A percentile compares a stretch with the other conserved stretches of the same genome.
These are phyloP conservation scores for Drosophila saltans DNA, from an alignment of 1,140 invertebrate genomes.

Conservation along the genomic window DNA sequence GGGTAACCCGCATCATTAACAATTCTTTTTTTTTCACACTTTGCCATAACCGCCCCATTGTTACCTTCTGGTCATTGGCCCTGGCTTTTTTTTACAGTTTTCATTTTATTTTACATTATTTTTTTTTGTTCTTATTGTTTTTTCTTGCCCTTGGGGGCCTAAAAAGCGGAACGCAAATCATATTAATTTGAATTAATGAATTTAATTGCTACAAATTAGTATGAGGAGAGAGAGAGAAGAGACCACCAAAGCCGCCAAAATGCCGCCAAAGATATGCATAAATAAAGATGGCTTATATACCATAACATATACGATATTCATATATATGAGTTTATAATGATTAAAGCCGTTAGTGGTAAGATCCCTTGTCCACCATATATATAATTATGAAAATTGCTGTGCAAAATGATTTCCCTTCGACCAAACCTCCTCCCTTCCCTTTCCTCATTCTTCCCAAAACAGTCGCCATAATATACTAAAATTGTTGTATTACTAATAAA, in stretches of 20 bases:
- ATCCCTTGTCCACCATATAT: slow-evolving; percentile 24
- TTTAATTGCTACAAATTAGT: slow-evolving; percentile 78
- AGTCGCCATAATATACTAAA: background rate
- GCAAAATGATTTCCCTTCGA: slow-evolving; percentile 5
- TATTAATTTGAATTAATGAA: slow-evolving; percentile 81
- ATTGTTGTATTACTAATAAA: slow-evolving; percentile 44
- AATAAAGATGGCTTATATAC: background rate
- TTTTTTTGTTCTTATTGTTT: slow-evolving; percentile 4
- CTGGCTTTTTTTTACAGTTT: slow-evolving; percentile 39
- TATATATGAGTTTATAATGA: slow-evolving; percentile 62
- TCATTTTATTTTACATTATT: slow-evolving; percentile 13
- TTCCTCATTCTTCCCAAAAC: no score
- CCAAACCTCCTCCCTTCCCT: background rate
- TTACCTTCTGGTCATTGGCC: slow-evolving; percentile 72
- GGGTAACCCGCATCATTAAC: slow-evolving; percentile 62
- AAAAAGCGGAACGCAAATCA: slow-evolving; percentile 46
- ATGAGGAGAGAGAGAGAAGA: slow-evolving; percentile 9
- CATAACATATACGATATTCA: background rate
- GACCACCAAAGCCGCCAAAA: slow-evolving; percentile 56
- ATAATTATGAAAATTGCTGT: slow-evolving; percentile 55
- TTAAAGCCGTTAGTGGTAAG: slow-evolving; percentile 52
- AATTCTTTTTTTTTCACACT: slow-evolving; percentile 72
- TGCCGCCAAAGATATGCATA: background rate
- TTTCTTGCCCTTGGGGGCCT: background rate
- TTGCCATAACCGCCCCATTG: slow-evolving; percentile 36